These are phyloP conservation scores for Episyrphus balteatus DNA, from an alignment of 1,140 invertebrate species.

Conservation along the genomic window DNA sequence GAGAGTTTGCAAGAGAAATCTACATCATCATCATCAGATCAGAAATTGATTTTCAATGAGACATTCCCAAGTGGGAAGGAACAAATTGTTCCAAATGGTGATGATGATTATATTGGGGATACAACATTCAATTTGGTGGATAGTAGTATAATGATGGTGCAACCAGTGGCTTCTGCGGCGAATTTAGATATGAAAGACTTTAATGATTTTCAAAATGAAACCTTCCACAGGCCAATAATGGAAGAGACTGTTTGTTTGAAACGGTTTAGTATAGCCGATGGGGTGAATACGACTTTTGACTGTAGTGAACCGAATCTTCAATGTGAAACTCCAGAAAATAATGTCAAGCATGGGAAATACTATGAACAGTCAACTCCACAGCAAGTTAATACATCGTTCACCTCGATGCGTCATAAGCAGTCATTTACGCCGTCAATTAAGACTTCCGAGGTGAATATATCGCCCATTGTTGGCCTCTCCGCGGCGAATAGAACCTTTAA, in stretches of 20 bases:
- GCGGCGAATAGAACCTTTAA: constrained; percentile 7
- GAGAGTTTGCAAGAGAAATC: too few species aligned
- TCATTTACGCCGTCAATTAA: constrained; percentile 18
- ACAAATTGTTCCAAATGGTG: too few species aligned
- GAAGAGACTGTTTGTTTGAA: constrained; percentile 2
- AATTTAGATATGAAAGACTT: constrained; percentile 28
- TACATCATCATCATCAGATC: too few species aligned
- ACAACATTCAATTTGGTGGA: constrained; percentile 28
- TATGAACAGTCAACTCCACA: constrained; percentile 12
- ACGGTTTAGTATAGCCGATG: too few species aligned
- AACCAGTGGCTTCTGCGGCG: constrained; percentile 2
- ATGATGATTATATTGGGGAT: constrained; percentile 30
- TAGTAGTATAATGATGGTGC: constrained; percentile 16
- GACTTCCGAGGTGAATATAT: constrained; percentile 20
- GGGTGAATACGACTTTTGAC: constrained; percentile 20
- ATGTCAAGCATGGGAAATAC: constrained; percentile 11
- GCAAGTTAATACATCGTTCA: constrained; percentile 8
- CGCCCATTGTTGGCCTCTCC: constrained; percentile 19
- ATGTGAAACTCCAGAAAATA: constrained; percentile 26
- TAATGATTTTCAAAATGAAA: constrained; percentile 1
- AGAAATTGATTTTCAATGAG: too few species aligned
- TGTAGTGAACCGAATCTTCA: constrained; percentile 5
- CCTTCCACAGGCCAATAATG: constrained; percentile 5
- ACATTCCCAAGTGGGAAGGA: too few species aligned
- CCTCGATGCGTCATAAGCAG: constrained; percentile 7